Evolutionary conservation across 2,888 invertebrate species (phyloP).

Genomic region (Sesia bembeciformis): DNA sequence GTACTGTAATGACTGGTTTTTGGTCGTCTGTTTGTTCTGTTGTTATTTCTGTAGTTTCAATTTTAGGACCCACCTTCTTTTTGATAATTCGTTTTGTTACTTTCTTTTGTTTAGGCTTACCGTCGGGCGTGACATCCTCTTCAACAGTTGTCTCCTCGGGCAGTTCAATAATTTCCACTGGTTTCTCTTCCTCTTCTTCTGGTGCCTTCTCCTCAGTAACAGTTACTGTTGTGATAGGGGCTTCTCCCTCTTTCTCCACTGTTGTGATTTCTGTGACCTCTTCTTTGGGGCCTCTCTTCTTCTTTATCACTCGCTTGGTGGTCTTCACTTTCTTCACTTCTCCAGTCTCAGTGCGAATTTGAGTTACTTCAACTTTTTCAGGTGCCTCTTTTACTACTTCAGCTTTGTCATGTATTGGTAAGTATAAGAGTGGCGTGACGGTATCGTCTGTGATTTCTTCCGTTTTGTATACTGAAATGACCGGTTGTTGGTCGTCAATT

Average conservation of each 20-base stretch:
- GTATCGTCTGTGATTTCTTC: constrained; percentile 4
- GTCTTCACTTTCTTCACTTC: constrained; percentile 11
- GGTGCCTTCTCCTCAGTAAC: constrained; percentile 1
- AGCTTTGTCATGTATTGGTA: constrained; percentile 15
- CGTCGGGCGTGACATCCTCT: constrained; percentile 21
- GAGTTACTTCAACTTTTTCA: constrained; percentile 10
- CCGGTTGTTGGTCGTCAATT: constrained; percentile 28
- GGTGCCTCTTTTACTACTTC: constrained; percentile 21
- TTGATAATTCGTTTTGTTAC: constrained; percentile 23
- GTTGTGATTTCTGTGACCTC: constrained; percentile 29
- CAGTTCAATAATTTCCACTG: constrained; percentile 14
- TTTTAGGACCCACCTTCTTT: constrained; percentile 19
- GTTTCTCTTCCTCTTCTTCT: constrained; percentile 13
- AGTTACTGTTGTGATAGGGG: constrained; percentile 4
- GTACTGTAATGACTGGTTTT: constrained; percentile 22
- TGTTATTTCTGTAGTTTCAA: constrained; percentile 18
- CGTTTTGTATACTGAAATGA: constrained; percentile 15
- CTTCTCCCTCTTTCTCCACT: constrained; percentile 22
- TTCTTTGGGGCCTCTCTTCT: constrained; percentile 26
- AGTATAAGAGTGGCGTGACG: constrained; percentile 7
- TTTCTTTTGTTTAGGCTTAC: constrained; percentile 21
- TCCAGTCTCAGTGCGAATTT: constrained; percentile 13
- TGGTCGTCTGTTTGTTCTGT: constrained; percentile 15
- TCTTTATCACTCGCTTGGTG: constrained; percentile 20
- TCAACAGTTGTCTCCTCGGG: constrained; percentile 25